Base-by-base conservation (phyloP, 37 sponge, comb jelly and placozoan species). In the Haliclona indistincta region DNA sequence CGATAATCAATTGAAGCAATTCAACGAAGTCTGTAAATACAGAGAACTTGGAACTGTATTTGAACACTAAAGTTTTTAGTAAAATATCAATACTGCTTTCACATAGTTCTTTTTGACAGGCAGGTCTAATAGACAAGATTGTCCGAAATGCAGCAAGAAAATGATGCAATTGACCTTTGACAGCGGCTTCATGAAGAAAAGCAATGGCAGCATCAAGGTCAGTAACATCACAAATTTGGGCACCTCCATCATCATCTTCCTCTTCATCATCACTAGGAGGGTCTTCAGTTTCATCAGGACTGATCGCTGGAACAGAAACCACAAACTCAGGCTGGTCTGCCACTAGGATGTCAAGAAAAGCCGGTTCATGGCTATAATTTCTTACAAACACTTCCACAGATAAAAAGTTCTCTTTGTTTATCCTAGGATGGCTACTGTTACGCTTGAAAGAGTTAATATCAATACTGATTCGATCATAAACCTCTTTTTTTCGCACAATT, bases 301-400 rank as follows among this genome's bases (percentile, higher is more conserved):
- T 17, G 34, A 15, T 29, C 20, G 44, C 36, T 33, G 30, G 44
- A 22, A 64, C 38, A 20, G 63, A 39, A 1, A 42, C 25, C 11
- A 56, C 0, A 6, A 67, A 58, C 25, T 39, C 69, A 19, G 60
- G 70, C 7, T 58, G 67, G 29, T 78, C 79, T 26, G 80, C 73
- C 42, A 63, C 38, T 10, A 34, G 49, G 30, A 79, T 42, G 70
- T 89, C 90, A 40, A 89, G 68, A 33, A 83, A 79, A 4, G 74
- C 84, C 23, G 64, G 68, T 34, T 69, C 49, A 0, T 68, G 38
- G n/a, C 36, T 56, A 4, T 0, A 1, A 36, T 38, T 74, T 63
- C 74, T 78, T 15, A 89, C 90, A 82, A 79, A 89, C 51, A 89
- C 77, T 44, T 89, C 90, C 2, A 83, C 63, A 54, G 45, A 69